Evolutionary conservation across 2,113 vertebrate species (phyloP).

Genomic region (Variabilichromis moorii): DNA sequence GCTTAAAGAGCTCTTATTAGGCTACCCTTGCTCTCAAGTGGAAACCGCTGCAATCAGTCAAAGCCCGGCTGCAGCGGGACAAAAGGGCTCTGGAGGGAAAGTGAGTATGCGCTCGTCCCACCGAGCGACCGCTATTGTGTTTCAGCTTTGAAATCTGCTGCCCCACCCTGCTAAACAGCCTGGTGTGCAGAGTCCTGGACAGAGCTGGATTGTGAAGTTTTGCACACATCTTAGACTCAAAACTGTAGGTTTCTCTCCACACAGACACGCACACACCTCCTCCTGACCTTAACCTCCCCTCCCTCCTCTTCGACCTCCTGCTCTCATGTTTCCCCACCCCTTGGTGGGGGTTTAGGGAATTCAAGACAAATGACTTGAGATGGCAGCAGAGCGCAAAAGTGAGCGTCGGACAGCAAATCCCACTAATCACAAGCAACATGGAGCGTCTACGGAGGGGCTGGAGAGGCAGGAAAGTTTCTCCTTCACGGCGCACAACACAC

Average conservation of each 20-base stretch:
- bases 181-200: neutral
- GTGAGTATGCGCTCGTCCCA: neutral
- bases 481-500: slow-evolving; percentile 1
- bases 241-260: neutral
- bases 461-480: slow-evolving; percentile 19
- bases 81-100: slow-evolving; percentile 5
- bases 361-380: slow-evolving; percentile 59
- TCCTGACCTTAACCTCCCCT: slow-evolving; percentile 34
- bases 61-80: neutral
- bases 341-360: slow-evolving; percentile 42
- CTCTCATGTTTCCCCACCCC: slow-evolving; percentile 29
- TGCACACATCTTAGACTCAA: neutral
- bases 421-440: slow-evolving; percentile 44
- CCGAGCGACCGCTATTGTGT: neutral
- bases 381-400: slow-evolving; percentile 42
- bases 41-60: slow-evolving; percentile 13
- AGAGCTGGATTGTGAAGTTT: neutral
- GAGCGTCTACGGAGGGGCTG: neutral
- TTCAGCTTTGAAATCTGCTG: slow-evolving; percentile 10
- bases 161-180: slow-evolving; percentile 35
- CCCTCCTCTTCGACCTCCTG: neutral
- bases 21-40: neutral
- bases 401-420: slow-evolving; percentile 21
- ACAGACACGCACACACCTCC: slow-evolving; percentile 12
- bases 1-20: neutral